Base-by-base conservation (phyloP, 2,113 vertebrate genomes). In the Bungarus multicinctus region DNA sequence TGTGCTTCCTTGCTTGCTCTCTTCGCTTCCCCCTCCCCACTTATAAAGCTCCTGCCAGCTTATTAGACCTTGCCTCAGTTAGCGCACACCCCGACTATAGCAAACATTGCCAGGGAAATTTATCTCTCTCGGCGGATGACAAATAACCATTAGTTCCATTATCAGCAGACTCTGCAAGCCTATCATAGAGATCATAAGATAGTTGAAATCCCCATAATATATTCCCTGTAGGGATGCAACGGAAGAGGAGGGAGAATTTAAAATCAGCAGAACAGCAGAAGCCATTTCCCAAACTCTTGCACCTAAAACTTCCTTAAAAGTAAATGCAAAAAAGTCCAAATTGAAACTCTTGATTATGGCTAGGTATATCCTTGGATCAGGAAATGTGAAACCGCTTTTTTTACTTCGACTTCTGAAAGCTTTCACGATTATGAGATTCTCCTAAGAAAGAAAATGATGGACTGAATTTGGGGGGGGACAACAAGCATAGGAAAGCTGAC, bases 81-180 rank as follows among this genome's bases (percentile, higher is more conserved):
- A 92, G 94, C 97, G 97, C 97, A 97, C 97, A 96, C 95, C 95
- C 97, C 96, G 97, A 97, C 97, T 98, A 98, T 97, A 97, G 97
- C 96, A 98, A 98, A 97, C 97, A 98, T 97, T 96, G 97, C 96
- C 97, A 97, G 97, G 88, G 97, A 98, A 98, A 98, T 98, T 97
- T 97, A 98, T 97, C 97, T 98, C 98, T 98, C 98, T 98, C 98
- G 97, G 97, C 98, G 98, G 98, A 98, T 98, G 98, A 98, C 98
- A 98, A 98, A 98, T 97, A 98, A 97, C 98, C 98, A 98, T 98
- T 98, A 98, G 98, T 97, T 98, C 98, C 97, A 98, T 98, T 98
- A 98, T 96, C 96, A 97, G 97, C 97, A 97, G 96, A 97, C 96
- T 97, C 95, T 97, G 96, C 7, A 96, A 98, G 97, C 97, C 98